Base-by-base conservation (phyloP, 2,113 vertebrate species). In the Gallinago undulata region DNA sequence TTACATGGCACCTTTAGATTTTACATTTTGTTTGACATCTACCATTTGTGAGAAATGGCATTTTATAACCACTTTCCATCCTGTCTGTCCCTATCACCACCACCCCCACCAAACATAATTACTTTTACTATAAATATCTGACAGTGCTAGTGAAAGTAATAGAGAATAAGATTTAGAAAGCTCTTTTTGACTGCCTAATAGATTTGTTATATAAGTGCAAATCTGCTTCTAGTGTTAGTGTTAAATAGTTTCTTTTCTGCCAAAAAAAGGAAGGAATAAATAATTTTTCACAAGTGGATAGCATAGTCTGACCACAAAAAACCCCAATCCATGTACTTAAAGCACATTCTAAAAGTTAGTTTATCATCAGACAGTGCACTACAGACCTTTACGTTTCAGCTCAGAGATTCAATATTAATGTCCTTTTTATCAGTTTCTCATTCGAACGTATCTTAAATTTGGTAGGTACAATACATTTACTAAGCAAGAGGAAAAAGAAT, bases 11-110 rank as follows among this genome's bases (percentile, higher is more conserved):
- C 87, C 93, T 95, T 95, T 50, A 37, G 78, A 83, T 95, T 93
- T 87, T 85, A 94, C 77, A 94, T 94, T 96, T 95, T 85, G 89
- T 96, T 96, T 96, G 95, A 95, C 94, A 94, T 73, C 89, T 50
- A 50, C 74, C 78, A 92, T 89, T 96, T 87, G 84, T 1, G 37
- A 93, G 94, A 83, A 96, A 84, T 59, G 80, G 77, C 81, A 57
- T 91, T 96, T 95, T 82, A 59, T 73, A 91, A 82, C 66, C 10
- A 15, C 81, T 94, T 96, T 64, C 96, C 84, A 68, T 83, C 69
- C 91, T 83, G 84, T 27, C 95, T 92, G 89, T 77, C 91, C 91
- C 87, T 82, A 85, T 87, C 93, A 85, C 84, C 69, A 78, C 86
- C 73, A 90, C 93, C 84, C 31, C 81, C 94, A 94, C 81, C 81